phyloP scores from a whole-genome alignment of 2,113 vertebrate species.

The Boleophthalmus pectinirostris region DNA sequence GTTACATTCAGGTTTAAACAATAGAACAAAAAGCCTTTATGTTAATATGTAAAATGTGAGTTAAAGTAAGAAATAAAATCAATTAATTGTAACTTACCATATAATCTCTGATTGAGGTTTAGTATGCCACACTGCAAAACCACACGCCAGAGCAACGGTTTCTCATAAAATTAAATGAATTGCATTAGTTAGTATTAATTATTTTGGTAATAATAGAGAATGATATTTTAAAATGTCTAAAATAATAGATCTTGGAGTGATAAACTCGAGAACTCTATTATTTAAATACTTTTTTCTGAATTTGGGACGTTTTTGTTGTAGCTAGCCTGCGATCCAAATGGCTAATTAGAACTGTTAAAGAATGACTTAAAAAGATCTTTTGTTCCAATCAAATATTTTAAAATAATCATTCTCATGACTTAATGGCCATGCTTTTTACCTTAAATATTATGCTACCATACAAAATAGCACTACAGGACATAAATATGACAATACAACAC shows the following conservation, averaged over 20 bases:
- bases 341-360: neutral
- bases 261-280: no score
- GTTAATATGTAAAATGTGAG: slow-evolving; percentile 16
- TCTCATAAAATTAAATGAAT: slow-evolving; percentile 8
- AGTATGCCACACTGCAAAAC: slow-evolving; percentile 31
- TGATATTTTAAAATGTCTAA: neutral
- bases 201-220: slow-evolving; percentile 21
- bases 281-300: no score
- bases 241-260: neutral
- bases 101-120: slow-evolving; percentile 27
- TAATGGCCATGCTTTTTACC: slow-evolving; percentile 7
- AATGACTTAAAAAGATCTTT: neutral
- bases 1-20: neutral
- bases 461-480: slow-evolving; percentile 3
- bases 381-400: neutral
- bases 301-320: no score
- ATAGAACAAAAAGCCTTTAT: neutral
- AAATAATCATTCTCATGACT: slow-evolving; percentile 6
- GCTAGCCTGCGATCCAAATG: neutral
- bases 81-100: slow-evolving; percentile 38
- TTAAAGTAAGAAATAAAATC: slow-evolving; percentile 1
- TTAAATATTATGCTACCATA: slow-evolving; percentile 23
- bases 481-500: slow-evolving; percentile 4
- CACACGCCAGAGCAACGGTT: slow-evolving; percentile 17
- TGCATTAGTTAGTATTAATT: slow-evolving; percentile 9